phyloP scores from a whole-genome alignment of 1,140 invertebrate species.

The Bombus polaris region DNA sequence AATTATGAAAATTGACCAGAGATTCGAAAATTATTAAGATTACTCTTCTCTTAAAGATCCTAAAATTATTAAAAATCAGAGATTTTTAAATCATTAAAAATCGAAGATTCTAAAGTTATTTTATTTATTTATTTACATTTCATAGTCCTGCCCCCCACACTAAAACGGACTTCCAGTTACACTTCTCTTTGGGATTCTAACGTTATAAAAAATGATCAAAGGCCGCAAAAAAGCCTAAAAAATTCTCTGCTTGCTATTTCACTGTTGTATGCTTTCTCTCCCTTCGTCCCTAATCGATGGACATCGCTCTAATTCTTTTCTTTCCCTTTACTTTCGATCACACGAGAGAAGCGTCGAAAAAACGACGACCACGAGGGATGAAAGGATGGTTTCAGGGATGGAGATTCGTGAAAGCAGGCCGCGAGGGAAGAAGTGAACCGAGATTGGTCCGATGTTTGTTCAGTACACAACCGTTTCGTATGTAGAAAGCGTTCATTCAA shows the following conservation, averaged over 20 bases:
- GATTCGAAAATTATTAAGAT: background rate
- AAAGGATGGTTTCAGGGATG: slow-evolving; percentile 29
- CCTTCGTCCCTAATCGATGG: slow-evolving; percentile 30
- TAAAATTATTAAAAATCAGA: background rate
- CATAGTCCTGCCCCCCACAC: accelerated
- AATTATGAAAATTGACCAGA: background rate
- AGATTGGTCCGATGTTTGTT: slow-evolving; percentile 48
- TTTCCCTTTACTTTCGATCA: slow-evolving; percentile 28
- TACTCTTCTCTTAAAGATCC: no score
- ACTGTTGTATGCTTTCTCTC: background rate
- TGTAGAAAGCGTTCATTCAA: slow-evolving; percentile 31
- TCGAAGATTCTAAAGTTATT: no score
- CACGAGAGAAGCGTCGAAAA: slow-evolving; percentile 4
- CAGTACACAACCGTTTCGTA: slow-evolving; percentile 10
- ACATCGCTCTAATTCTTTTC: slow-evolving; percentile 9
- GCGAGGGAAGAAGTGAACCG: slow-evolving; percentile 3
- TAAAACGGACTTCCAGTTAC: no score
- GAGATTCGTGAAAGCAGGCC: slow-evolving; percentile 34
- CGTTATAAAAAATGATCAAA: background rate
- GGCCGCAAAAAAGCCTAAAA: background rate
- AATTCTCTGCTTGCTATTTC: background rate
- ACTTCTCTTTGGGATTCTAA: background rate
- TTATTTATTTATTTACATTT: no score
- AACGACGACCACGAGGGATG: slow-evolving; percentile 6
- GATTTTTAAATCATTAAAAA: no score